A percentile compares a stretch with the other conserved stretches of the same genome.
Conservation (phyloP, 2,113 vertebrate genomes). For the Elephantulus edwardii region DNA sequence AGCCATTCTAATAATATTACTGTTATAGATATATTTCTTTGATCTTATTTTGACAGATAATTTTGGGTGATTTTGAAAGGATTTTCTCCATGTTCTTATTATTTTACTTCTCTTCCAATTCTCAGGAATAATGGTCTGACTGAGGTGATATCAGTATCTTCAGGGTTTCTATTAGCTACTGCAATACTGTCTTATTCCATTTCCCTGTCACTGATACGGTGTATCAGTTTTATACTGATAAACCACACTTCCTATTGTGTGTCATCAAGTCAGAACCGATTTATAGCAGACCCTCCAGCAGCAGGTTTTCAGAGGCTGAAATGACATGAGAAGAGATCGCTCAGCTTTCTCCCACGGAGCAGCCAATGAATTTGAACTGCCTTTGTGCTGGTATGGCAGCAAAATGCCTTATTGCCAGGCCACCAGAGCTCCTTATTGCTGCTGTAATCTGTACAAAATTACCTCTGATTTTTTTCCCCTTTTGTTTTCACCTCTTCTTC, state of each 20-base stretch:
- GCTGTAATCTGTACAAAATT: not conserved
- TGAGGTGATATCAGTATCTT: not conserved
- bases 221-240: not conserved
- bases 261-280: no score
- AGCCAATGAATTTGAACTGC: no score
- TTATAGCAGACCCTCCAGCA: no score
- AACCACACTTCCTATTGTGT: no score
- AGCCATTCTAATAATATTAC: not conserved
- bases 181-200: constrained; percentile 27
- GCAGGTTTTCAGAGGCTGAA: no score
- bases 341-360: no score
- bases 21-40: not conserved
- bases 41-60: not conserved
- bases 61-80: not conserved
- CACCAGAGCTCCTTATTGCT: not conserved
- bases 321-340: no score
- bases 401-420: no score
- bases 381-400: no score
- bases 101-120: constrained; percentile 41
- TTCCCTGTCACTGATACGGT: not conserved
- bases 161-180: not conserved
- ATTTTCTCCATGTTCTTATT: not conserved
- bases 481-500: constrained; percentile 34
- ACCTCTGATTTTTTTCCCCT: constrained; percentile 19
- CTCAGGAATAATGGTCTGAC: constrained; percentile 1